Conservation (phyloP, 2,113 vertebrate genomes). For the Antennarius striatus region DNA sequence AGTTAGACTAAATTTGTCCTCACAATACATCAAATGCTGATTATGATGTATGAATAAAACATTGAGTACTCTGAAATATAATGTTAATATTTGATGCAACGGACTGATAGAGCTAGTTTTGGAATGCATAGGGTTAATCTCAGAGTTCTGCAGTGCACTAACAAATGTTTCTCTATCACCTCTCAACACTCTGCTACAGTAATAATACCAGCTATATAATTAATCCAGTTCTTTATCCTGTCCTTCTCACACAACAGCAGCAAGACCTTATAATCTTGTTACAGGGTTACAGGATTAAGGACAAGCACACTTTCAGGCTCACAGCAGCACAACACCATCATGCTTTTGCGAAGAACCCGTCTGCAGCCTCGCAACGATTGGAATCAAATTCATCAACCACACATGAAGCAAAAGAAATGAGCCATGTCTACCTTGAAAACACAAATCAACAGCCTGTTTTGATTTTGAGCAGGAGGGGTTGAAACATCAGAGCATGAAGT, state of each 20-base stretch:
- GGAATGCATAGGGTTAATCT: slow-evolving; percentile 14
- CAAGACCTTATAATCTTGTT: slow-evolving; percentile 46
- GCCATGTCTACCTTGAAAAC: background rate
- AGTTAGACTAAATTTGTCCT: background rate
- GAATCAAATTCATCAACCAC: slow-evolving; percentile 21
- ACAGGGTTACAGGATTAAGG: slow-evolving; percentile 46
- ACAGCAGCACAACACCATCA: slow-evolving; percentile 11
- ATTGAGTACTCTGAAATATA: background rate
- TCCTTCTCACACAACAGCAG: slow-evolving; percentile 21
- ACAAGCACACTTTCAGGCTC: slow-evolving; percentile 37
- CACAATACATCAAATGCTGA: background rate
- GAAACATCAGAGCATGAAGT: background rate
- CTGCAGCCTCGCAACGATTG: slow-evolving; percentile 6
- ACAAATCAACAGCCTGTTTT: too few species aligned
- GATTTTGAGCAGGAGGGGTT: background rate
- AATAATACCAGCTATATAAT: slow-evolving; percentile 33
- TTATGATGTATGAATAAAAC: background rate
- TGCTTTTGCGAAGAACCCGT: slow-evolving; percentile 3
- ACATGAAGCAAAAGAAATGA: background rate
- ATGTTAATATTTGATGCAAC: background rate
- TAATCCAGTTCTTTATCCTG: slow-evolving; percentile 49
- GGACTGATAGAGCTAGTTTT: background rate
- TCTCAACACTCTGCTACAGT: slow-evolving; percentile 38
- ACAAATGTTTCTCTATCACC: slow-evolving; percentile 38
- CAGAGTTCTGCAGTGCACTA: background rate